Percentiles rank a stretch among this genome's conserved stretches.
These are phyloP conservation scores for Yoshiicerus persimilis DNA, from an alignment of 1,140 invertebrate species.

Conservation along the genomic window DNA sequence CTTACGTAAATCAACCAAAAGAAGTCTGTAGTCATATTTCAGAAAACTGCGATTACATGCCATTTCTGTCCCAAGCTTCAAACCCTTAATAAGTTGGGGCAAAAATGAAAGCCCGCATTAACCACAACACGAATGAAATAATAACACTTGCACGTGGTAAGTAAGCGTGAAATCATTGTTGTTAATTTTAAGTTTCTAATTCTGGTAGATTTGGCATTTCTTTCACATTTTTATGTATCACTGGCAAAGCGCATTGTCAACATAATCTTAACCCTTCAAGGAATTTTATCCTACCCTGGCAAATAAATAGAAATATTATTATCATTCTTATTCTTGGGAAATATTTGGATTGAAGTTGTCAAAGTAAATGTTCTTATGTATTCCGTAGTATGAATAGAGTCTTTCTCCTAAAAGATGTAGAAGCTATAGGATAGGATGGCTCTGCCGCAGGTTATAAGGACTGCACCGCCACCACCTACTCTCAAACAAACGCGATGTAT, in stretches of 20 bases:
- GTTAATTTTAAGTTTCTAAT: too few relatives aligned
- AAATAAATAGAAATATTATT: not conserved
- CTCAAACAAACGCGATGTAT: not conserved
- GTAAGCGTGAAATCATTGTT: not conserved
- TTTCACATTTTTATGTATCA: not conserved
- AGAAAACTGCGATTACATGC: too few relatives aligned
- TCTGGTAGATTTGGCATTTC: too few relatives aligned
- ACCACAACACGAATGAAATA: too few relatives aligned
- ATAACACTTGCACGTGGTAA: too few relatives aligned
- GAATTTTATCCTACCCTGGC: not conserved
- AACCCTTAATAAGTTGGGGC: too few relatives aligned
- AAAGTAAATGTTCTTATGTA: not conserved
- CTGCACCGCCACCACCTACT: not conserved
- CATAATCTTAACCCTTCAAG: not conserved
- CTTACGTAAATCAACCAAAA: too few relatives aligned
- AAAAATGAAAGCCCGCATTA: too few relatives aligned
- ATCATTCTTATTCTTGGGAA: not conserved
- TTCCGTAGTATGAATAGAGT: not conserved
- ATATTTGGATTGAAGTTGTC: not conserved
- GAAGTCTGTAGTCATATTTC: too few relatives aligned
- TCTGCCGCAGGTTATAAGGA: not conserved
- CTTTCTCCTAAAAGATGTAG: not conserved
- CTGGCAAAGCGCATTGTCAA: not conserved
- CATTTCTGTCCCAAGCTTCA: too few relatives aligned
- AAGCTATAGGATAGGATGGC: not conserved